These are phyloP conservation scores for Chionomys nivalis DNA, from an alignment of 2,113 vertebrate species.

Conservation along the genomic window DNA sequence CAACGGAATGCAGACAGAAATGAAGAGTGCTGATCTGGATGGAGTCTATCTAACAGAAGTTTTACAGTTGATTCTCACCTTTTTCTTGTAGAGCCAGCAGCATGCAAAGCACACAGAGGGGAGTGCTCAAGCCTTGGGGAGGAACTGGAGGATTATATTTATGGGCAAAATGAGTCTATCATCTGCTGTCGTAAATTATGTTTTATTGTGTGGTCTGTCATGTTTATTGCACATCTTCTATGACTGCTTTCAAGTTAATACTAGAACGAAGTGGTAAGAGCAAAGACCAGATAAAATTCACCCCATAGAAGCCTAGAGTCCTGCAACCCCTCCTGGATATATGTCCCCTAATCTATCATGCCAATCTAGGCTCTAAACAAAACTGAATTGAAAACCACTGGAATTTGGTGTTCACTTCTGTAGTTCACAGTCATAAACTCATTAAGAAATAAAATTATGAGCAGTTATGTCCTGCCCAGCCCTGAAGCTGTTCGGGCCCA, in stretches of 20 bases:
- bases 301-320: background rate
- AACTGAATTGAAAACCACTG: background rate
- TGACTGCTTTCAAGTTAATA: background rate
- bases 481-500: too few species aligned
- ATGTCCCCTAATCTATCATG: background rate
- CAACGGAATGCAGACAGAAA: background rate
- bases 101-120: background rate
- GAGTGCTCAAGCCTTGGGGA: background rate
- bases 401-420: constrained; percentile 3
- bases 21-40: background rate
- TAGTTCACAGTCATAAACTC: background rate
- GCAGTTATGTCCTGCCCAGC: background rate
- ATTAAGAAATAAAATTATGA: constrained; percentile 11
- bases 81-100: background rate
- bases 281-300: background rate
- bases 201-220: background rate
- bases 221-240: background rate
- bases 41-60: background rate
- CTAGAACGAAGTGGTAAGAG: background rate
- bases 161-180: background rate
- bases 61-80: background rate
- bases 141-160: background rate
- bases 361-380: background rate
- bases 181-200: background rate
- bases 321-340: background rate